These are phyloP conservation scores for Condylura cristata DNA, from an alignment of 2,113 vertebrate species.

Conservation along the genomic window DNA sequence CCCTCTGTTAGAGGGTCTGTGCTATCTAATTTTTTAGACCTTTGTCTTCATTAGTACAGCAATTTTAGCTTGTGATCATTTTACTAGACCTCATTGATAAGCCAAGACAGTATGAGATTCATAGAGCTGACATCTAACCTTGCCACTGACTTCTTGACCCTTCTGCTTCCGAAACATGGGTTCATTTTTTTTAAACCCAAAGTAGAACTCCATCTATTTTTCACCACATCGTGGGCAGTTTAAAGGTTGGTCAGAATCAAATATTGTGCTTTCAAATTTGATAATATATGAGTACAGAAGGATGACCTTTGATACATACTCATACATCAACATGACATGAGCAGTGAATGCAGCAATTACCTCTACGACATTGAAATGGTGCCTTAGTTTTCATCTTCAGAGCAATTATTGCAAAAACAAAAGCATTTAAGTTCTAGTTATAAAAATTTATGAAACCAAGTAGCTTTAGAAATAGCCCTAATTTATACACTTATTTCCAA, in stretches of 20 bases:
- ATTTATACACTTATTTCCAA: constrained; percentile 65
- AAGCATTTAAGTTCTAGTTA: constrained; percentile 67
- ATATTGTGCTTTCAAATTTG: constrained; percentile 97
- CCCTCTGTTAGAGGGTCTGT: constrained; percentile 81
- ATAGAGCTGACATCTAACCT: constrained; percentile 90
- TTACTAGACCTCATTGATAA: constrained; percentile 94
- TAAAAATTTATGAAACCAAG: constrained; percentile 74
- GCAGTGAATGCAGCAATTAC: constrained; percentile 96
- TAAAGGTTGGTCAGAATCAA: constrained; percentile 91
- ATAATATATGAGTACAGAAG: constrained; percentile 99
- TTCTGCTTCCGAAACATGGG: constrained; percentile 90
- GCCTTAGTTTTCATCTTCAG: constrained; percentile 82
- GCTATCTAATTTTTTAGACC: constrained; percentile 86
- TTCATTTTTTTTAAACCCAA: constrained; percentile 84
- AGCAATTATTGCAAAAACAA: constrained; percentile 83
- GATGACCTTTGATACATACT: constrained; percentile 94
- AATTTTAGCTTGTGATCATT: constrained; percentile 95
- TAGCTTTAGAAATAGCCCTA: constrained; percentile 64
- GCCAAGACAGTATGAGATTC: constrained; percentile 90
- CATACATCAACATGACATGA: constrained; percentile 97
- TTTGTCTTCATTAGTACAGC: constrained; percentile 94
- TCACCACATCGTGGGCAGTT: constrained; percentile 87
- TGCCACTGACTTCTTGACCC: constrained; percentile 94
- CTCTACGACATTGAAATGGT: constrained; percentile 84
- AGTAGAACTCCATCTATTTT: constrained; percentile 86